Base-by-base conservation (phyloP, 1,140 invertebrate species). In the Catajapyx aquilonaris region DNA sequence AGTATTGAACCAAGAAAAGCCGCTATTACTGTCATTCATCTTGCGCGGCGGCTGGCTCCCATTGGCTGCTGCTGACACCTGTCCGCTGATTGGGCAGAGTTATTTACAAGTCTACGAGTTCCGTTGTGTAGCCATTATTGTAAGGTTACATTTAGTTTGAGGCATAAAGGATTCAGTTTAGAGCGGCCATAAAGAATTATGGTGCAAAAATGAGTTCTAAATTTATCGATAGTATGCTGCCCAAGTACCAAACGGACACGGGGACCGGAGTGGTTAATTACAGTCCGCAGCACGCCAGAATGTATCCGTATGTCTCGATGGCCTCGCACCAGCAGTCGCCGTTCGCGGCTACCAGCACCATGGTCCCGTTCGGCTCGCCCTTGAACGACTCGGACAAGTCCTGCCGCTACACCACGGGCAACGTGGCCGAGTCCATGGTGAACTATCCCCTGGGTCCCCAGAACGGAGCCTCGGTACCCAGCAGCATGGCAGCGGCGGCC, bases 151-250 rank as follows among this genome's bases (percentile, higher is more conserved):
- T 41, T 41, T 38, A 41, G 39, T 19, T 31, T 38, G 25, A 38
- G 38, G 21, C 32, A 34, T 40, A 40, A 43, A 43, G 38, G 33
- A 31, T 36, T 31, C 17, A 15, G 30, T 43, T 40, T 28, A 42
- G 34, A 38, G 31, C 25, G 34, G 32, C n/a, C 34, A 40, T 37
- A 21, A 42, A 39, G 35, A 49, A 52, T 44, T 46, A 52, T 49
- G 50, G 40, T 47, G 32, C 41, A 43, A 73, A 70, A 67, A 87
- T 88, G 83, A 87, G 77, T 76, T 81, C 77, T 63, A 88, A 90
- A 75, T 87, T 87, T 71, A 85, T 88, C 66, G 83, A 88, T 81
- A 86, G 80, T 69, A 87, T 88, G 81, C 75, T 90, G 64, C 83
- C 83, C 49, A 88, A 88, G 71, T 90, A 90, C 65, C 73, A 78